Evolutionary conservation across 2,113 vertebrate genomes (phyloP), one percentile per base, ranked within the genome.

Genomic region (Elaphurus davidianus): DNA sequence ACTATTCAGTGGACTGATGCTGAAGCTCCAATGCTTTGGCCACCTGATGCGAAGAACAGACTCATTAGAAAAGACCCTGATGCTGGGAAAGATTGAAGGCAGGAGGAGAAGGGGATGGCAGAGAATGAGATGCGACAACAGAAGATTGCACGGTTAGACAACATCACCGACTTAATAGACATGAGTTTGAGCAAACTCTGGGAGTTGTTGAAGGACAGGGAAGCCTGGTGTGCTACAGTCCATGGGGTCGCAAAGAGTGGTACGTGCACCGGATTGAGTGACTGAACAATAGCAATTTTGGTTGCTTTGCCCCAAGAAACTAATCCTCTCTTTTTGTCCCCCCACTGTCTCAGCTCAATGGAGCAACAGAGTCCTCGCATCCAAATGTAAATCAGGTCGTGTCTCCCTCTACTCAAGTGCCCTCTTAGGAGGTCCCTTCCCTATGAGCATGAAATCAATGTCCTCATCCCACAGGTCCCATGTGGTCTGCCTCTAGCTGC

Each of bases 21-120:
- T 71, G 67, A 23, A 71, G 67, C 67, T 23, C 67, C 67, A 71
- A 1, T 71, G 23, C 67, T 40, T 71, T 71, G 67, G 67, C 67
- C 67, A 40, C 19, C n/a, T 71, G n/a, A 71, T 71, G n/a, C 5
- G 1, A 71, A 71, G n/a, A 23, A 5, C 64, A 2, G 1, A 71
- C 67, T 40, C 19, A 23, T 23, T 71, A 40, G n/a, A 71, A 23
- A 71, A 71, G 17, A 71, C 67, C 19, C n/a, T 71, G 64, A 12
- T 23, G n/a, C n/a, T 71, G 67, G 33, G n/a, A 23, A 71, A 36
- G 19, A 71, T 12, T 71, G 19, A 71, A 71, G 67, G 67, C 5
- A 0, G 52, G 52, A 71, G n/a, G 10, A 40, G 67, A 71, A 71
- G 67, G n/a, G 67, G 19, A 12, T 0, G 0, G 36, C n/a, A 71